Evolutionary conservation across 2,888 invertebrate species (phyloP).

Genomic region (Drosophila paracracens): DNA sequence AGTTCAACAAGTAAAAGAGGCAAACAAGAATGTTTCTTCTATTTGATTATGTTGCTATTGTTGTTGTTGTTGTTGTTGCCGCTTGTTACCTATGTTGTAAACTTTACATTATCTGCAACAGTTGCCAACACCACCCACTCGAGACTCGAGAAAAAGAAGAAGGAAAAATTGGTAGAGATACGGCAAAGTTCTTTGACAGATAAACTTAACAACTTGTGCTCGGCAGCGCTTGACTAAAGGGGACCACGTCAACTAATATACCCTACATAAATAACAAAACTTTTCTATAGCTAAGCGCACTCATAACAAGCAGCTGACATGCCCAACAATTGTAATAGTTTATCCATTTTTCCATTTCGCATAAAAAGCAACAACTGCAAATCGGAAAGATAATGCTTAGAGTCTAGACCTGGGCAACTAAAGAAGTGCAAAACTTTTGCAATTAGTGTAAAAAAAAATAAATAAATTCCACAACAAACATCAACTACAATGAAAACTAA

Average conservation of each 20-base stretch:
- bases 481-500: conserved; percentile 22
- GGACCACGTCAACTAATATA: conserved; percentile 7
- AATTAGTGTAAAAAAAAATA: conserved; percentile 64
- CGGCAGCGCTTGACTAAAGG: not conserved
- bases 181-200: conserved; percentile 41
- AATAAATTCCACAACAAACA: conserved; percentile 26
- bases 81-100: conserved; percentile 64
- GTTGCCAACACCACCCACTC: conserved; percentile 54
- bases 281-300: not conserved
- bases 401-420: conserved; percentile 16
- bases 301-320: conserved; percentile 1
- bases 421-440: conserved; percentile 79
- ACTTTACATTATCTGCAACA: conserved; percentile 74
- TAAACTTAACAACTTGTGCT: conserved; percentile 47
- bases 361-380: conserved; percentile 2
- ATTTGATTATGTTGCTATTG: conserved; percentile 7
- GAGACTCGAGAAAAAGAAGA: conserved; percentile 50
- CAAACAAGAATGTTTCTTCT: conserved; percentile 35
- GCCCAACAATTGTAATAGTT: not conserved
- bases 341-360: too few relatives aligned
- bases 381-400: conserved; percentile 3
- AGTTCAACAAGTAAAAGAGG: conserved; percentile 37
- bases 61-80: conserved; percentile 29
- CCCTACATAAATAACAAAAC: conserved; percentile 5
- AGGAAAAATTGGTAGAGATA: conserved; percentile 45